Conservation (phyloP, 2,113 vertebrate species). For the Egretta garzetta region DNA sequence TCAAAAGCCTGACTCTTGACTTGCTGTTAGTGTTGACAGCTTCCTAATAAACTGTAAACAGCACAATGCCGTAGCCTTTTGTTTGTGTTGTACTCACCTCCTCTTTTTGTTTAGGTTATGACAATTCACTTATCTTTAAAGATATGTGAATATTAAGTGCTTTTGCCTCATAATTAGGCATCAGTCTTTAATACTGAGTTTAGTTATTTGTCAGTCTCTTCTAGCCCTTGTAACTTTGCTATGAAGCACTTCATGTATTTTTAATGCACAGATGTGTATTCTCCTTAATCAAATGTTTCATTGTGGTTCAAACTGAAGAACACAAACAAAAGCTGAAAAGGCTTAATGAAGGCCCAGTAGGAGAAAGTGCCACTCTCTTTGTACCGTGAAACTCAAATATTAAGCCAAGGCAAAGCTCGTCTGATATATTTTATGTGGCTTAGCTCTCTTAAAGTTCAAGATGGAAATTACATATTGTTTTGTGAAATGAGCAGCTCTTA, state of each 20-base stretch:
- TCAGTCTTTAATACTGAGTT: not conserved
- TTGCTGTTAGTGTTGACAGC: not conserved
- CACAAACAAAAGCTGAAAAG: not conserved
- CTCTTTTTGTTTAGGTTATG: not conserved
- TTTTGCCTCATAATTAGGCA: not conserved
- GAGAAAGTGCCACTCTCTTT: not conserved
- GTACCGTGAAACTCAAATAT: not conserved
- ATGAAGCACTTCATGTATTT: not conserved
- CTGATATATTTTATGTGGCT: not conserved
- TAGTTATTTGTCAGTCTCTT: not conserved
- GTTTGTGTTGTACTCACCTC: not conserved
- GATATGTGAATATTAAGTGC: not conserved
- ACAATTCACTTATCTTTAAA: not conserved
- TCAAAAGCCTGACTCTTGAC: not conserved
- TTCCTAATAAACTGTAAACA: not conserved
- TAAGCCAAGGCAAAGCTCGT: not conserved
- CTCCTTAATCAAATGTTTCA: not conserved
- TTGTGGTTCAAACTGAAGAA: not conserved
- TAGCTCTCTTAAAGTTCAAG: not conserved
- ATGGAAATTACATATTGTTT: not conserved
- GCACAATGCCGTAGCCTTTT: not conserved
- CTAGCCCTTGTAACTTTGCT: not conserved
- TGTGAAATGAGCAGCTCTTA: not conserved
- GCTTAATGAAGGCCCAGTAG: not conserved
- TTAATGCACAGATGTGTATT: not conserved